Base-by-base conservation (phyloP, 2,888 invertebrate genomes). In the Chrysomela aeneicollis region DNA sequence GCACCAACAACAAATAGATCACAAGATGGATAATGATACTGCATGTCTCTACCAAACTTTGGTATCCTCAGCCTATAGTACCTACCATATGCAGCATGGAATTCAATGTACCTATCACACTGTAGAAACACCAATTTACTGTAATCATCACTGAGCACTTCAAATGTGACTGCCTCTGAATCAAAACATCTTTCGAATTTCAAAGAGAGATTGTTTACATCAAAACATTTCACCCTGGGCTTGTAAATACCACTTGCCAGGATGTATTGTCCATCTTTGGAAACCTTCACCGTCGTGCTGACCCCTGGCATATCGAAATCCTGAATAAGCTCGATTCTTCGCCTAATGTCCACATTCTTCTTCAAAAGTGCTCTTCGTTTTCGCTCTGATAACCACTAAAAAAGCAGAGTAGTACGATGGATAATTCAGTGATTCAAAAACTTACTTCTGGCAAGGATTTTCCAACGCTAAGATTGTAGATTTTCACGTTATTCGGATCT, bases 241-340 rank as follows among this genome's bases (percentile, higher is more conserved):
- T 99, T 99, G 81, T 99, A 99, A 68, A 92, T 93, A 53, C 98
- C 98, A 35, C 97, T 92, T 1, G 94, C 93, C 79, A 97, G 85
- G 67, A 99, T 90, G 79, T 93, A 97, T 71, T 97, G 92, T 17
- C 94, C 93, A 86, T 99, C 98, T 73, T 88, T 91, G 8, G 98
- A 94, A 69, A 95, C 87, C 76, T 89, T 87, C 21, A 99, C 87
- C 58, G 89, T 89, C 17, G 91, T 92, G 78, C 97, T 96, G 0
- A 98, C 88, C 54, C 91, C 95, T 22, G 99, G 98, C 99, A 99
- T 99, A 74, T 97, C 95, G 86, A 99, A 99, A 80, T 99, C 99
- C 84, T 99, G 99, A 71, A 99, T 94, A 47, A 99, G 88, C 83
- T 98, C 95, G 74, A 99, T 95, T 78, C 97, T 87, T 73, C 93